Base-by-base conservation (phyloP, 1,140 invertebrate species). In the Hyphantria cunea region DNA sequence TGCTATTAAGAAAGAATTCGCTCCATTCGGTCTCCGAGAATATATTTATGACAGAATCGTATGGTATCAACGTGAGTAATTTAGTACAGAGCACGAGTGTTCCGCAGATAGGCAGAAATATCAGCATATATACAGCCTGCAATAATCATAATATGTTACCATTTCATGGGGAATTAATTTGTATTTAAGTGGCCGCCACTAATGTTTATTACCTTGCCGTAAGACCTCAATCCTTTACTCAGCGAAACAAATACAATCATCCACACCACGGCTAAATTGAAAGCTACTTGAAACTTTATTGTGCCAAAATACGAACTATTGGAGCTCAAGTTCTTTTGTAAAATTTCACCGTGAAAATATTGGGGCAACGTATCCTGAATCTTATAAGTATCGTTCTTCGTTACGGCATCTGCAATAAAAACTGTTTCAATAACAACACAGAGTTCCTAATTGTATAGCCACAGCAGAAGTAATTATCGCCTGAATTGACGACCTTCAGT, bases 251-350 rank as follows among this genome's bases (percentile, higher is more conserved):
- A 98, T 9, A 97, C 94, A 34, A 97, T 95, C 92, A 97, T 95
- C 97, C 97, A 98, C 11, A 98, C 94, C 3, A 98, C 94, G 0
- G 96, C 96, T 76, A 98, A 92, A 86, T 98, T 97, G 85, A 98
- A 97, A 3, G 96, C 95, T 52, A 97, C 93, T 91, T 98, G 96
- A 85, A 97, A 97, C 81, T 96, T 96, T 32, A 97, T 93, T 6
- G 94, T 93, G 5, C 95, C 94, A 37, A 94, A 92, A 44, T 87
- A 68, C 5, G 70, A 87, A 51, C 92, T 93, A 55, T 94, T 93
- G n/a, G 93, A 82, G 6, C 93, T 92, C 15, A 94, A 74, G 74
- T 94, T 87, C 17, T 95, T 92, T 80, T 97, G 96, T 17, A 98
- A 83, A 14, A 97, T 96, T 32, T 95, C 93, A 9, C 94, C 94